phyloP scores from a whole-genome alignment of 2,113 vertebrate species.

The Cinclus mexicanus region DNA sequence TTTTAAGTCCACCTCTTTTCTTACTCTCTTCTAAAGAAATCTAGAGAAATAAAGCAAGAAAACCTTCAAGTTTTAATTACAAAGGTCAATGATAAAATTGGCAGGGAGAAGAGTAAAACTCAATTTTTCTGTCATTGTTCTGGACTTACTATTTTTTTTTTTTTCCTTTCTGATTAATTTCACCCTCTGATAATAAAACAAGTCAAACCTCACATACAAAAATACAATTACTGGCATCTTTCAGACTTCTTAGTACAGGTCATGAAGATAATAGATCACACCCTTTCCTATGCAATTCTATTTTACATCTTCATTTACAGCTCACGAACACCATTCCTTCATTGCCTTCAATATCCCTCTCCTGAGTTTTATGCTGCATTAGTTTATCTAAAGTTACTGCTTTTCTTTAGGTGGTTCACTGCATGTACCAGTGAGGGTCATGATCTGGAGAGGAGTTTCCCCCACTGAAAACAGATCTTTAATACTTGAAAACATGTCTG shows the following conservation, averaged over 20 bases:
- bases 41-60: not conserved
- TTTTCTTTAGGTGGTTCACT: not conserved
- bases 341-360: not conserved
- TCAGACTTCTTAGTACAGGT: not conserved
- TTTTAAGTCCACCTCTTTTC: not conserved
- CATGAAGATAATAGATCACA: not conserved
- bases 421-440: not conserved
- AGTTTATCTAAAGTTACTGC: not conserved
- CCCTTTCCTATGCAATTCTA: not conserved
- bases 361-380: not conserved
- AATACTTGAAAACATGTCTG: not conserved
- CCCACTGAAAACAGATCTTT: not conserved
- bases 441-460: not conserved
- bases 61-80: not conserved
- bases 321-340: not conserved
- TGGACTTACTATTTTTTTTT: not conserved
- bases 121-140: not conserved
- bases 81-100: not conserved
- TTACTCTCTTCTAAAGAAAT: not conserved
- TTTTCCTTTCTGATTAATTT: not conserved
- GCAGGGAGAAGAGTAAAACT: not conserved
- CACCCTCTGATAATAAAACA: not conserved
- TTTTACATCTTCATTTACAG: not conserved
- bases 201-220: not conserved
- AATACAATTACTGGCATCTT: not conserved